These are phyloP conservation scores for Mimumesa dahlbomi DNA, from an alignment of 2,888 invertebrate genomes.

Conservation along the genomic window DNA sequence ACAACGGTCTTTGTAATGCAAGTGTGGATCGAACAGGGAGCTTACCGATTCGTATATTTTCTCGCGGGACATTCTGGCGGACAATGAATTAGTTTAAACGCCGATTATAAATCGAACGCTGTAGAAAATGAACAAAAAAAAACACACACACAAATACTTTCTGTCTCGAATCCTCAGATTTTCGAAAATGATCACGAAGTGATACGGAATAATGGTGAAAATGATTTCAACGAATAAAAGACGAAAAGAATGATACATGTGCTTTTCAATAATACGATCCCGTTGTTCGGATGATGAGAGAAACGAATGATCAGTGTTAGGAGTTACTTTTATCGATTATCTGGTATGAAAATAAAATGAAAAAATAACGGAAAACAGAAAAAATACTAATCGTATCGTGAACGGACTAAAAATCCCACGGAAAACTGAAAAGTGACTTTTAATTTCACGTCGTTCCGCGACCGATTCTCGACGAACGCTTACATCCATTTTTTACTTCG, in stretches of 20 bases:
- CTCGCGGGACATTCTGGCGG: not conserved
- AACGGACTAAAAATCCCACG: too few relatives aligned
- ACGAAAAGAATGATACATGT: not conserved
- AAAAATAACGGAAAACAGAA: too few relatives aligned
- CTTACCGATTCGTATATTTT: slow-evolving; percentile 4
- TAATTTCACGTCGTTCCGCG: not conserved
- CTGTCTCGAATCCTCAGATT: not conserved
- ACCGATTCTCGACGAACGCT: slow-evolving; percentile 8
- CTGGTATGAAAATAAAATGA: too few relatives aligned
- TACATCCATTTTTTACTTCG: slow-evolving; percentile 4
- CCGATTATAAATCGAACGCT: not conserved
- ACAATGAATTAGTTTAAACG: slow-evolving; percentile 22
- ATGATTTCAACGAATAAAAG: slow-evolving; percentile 15
- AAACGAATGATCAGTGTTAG: too few relatives aligned
- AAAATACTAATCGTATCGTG: too few relatives aligned
- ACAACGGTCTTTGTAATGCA: not conserved
- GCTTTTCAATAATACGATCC: slow-evolving; percentile 14
- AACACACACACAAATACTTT: slow-evolving; percentile 8
- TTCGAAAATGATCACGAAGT: not conserved
- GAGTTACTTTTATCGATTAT: too few relatives aligned
- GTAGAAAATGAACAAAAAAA: not conserved
- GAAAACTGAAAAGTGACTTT: not conserved
- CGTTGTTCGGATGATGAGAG: not conserved
- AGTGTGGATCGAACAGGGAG: not conserved
- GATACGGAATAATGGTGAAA: slow-evolving; percentile 2